Evolutionary conservation across 30 jellyfish, hydroid and myxozoan genomes (phyloP).

Genomic region (Cassiopea andromeda): DNA sequence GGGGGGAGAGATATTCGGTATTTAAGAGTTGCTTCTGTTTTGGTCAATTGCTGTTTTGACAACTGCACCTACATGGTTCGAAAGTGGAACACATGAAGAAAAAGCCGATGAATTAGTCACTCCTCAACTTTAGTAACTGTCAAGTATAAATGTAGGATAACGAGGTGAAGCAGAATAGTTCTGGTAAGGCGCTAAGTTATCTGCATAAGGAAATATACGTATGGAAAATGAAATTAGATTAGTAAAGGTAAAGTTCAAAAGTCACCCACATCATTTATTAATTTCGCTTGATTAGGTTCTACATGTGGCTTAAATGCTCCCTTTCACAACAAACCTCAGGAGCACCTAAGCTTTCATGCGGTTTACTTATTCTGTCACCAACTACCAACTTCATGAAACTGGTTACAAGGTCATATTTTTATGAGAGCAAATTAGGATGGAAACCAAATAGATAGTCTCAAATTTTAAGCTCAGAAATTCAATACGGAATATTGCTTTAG

Average conservation of each 20-base stretch:
- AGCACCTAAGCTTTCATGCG: neutral
- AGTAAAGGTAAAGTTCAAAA: neutral
- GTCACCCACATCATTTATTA: neutral
- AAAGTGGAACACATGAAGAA: too few species aligned
- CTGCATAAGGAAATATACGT: neutral
- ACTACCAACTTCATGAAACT: neutral
- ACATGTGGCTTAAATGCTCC: neutral
- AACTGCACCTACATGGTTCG: too few species aligned
- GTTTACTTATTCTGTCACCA: neutral
- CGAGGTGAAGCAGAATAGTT: neutral
- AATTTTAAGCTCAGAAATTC: neutral
- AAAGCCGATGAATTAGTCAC: too few species aligned
- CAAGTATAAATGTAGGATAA: too few species aligned
- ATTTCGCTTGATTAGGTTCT: neutral
- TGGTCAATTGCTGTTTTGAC: too few species aligned
- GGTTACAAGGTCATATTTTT: neutral
- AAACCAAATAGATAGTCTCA: neutral
- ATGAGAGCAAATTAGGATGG: neutral
- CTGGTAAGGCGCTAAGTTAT: neutral
- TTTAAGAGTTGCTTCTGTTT: neutral
- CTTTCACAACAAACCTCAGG: neutral
- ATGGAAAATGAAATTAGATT: neutral
- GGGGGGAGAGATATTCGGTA: neutral
- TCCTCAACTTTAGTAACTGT: too few species aligned
- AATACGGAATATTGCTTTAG: neutral